phyloP scores from a whole-genome alignment of 2,888 invertebrate species.

The Lordiphosa andalusiaca region DNA sequence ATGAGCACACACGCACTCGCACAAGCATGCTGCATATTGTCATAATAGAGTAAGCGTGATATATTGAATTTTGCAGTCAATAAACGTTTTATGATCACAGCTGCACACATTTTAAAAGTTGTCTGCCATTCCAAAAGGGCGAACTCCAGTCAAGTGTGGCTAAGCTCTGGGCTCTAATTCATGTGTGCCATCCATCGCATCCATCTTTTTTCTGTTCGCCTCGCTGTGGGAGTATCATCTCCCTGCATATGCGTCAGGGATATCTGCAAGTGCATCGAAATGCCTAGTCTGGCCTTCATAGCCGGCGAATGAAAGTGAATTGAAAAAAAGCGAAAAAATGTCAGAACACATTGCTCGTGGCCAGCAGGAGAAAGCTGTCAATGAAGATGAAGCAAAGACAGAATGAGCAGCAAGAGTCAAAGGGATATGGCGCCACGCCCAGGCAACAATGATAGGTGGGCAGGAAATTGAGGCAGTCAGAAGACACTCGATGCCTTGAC shows the following conservation, averaged over 20 bases:
- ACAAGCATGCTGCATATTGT: constrained; percentile 63
- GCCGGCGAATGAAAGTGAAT: no score
- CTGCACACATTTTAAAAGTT: constrained; percentile 44
- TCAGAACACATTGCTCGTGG: no score
- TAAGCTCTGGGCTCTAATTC: constrained; percentile 19
- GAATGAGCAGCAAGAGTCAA: constrained; percentile 10
- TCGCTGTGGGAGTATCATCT: neutral
- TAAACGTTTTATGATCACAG: constrained; percentile 69
- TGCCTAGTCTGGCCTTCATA: constrained; percentile 9
- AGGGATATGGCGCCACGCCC: constrained; percentile 36
- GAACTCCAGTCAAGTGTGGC: constrained; percentile 16
- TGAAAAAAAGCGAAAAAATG: no score
- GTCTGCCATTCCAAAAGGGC: constrained; percentile 9
- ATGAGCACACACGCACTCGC: constrained; percentile 15
- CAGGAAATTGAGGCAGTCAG: constrained; percentile 38
- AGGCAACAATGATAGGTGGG: neutral
- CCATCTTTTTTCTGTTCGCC: no score
- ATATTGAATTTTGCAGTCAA: constrained; percentile 75
- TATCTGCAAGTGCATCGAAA: constrained; percentile 24
- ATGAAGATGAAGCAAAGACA: constrained; percentile 32
- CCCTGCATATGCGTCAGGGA: neutral
- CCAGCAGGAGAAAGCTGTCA: constrained; percentile 35
- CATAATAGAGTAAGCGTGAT: constrained; percentile 71
- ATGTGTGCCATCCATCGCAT: neutral
- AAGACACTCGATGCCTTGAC: constrained; percentile 14